Base-by-base conservation (phyloP, 2,888 invertebrate species). In the Thalpophila matura region DNA sequence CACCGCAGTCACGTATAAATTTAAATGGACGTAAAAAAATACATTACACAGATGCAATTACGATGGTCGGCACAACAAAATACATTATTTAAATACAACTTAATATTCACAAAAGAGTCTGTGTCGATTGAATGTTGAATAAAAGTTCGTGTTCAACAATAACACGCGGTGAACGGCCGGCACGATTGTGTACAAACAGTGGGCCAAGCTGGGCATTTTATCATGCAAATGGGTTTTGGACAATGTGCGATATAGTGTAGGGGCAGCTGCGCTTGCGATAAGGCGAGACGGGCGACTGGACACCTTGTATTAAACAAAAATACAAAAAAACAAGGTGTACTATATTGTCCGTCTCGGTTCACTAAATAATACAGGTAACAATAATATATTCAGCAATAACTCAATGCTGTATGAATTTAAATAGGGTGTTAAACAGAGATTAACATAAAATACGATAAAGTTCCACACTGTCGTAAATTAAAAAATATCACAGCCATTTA, bases 191-290 rank as follows among this genome's bases (percentile, higher is more conserved):
- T 75, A 75, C 51, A 49, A 46, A 75, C 55, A 40, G 29, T 53
- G 64, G 54, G 37, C 62, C 55, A 58, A 26, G 31, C 51, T 76
- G 65, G 58, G 42, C 51, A 58, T 58, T 76, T 59, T 72, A 59
- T 77, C 66, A 72, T 72, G 73, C 73, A 76, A 72, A 72, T 72
- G 77, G 18, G 55, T 35, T 49, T 22, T 42, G 65, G 69, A 53
- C 53, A 45, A 35, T 62, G 38, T 49, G 43, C 33, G 9, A 10
- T 46, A 22, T 46, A 20, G 26, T 20, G 35, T 46, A 24, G n/a
- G 20, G 26, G 49, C 70, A 71, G 70, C 70, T 76, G 70, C 77
- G 49, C 71, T 16, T 31, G 64, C 56, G 72, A 26, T 42, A 16
- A 51, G 14, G 40, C 26, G 53, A 26, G 45, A 22, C 56, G 20